Conservation (phyloP, 2,888 invertebrate genomes). For the Eupeodes luniger region DNA sequence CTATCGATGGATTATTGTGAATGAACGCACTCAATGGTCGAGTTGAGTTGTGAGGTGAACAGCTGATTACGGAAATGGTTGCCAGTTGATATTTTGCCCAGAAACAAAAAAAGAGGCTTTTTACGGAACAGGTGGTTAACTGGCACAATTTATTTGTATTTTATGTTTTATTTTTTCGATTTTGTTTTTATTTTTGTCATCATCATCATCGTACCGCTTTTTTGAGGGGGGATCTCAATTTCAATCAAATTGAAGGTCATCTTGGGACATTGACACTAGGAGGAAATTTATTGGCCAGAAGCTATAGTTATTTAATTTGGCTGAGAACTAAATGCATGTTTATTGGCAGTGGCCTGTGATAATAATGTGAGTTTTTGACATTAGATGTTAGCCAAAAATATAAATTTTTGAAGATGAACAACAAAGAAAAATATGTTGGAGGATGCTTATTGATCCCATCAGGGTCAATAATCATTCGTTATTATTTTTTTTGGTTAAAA, state of each 20-base stretch:
- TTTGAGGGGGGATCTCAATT: constrained; percentile 45
- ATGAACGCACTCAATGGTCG: constrained; percentile 65
- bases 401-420: neutral
- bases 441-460: no score
- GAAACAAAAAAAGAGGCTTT: constrained; percentile 65
- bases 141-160: constrained; percentile 42
- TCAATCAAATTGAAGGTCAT: constrained; percentile 46
- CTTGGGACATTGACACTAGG: constrained; percentile 52
- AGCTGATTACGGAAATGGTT: constrained; percentile 60
- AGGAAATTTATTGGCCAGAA: constrained; percentile 62
- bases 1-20: constrained; percentile 60
- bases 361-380: neutral
- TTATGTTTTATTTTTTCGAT: neutral
- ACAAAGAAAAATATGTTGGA: no score
- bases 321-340: constrained; percentile 52
- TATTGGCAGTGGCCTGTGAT: constrained; percentile 68
- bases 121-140: constrained; percentile 64
- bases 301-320: constrained; percentile 60
- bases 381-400: constrained; percentile 18
- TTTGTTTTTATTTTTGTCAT: constrained; percentile 31
- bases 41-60: constrained; percentile 42
- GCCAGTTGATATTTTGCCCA: constrained; percentile 74
- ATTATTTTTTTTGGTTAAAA: no score
- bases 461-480: no score
- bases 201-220: neutral